These are phyloP conservation scores for Pelochelys cantorii DNA, from an alignment of 2,797 vertebrate species.

Conservation along the genomic window DNA sequence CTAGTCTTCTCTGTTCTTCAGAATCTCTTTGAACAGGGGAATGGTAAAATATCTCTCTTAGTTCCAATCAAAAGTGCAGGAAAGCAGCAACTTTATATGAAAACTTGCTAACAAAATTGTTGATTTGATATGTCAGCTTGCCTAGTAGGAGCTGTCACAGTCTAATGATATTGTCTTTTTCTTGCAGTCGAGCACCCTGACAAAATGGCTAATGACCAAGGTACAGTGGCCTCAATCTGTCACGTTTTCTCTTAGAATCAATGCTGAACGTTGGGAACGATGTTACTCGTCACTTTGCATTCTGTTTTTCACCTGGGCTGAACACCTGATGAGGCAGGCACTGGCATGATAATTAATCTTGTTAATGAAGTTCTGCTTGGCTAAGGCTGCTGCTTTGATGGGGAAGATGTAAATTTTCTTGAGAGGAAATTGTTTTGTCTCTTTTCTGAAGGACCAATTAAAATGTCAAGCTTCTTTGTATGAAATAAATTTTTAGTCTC, in stretches of 20 bases:
- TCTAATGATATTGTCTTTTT: constrained; percentile 71
- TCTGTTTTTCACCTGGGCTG: constrained; percentile 68
- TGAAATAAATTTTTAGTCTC: constrained; percentile 79
- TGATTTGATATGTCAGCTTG: constrained; percentile 17
- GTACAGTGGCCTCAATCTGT: constrained; percentile 74
- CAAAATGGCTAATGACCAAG: constrained; percentile 96
- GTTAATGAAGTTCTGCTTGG: constrained; percentile 81
- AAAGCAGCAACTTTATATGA: background rate
- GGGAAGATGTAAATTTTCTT: constrained; percentile 81
- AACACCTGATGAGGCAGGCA: constrained; percentile 70
- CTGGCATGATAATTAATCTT: constrained; percentile 76
- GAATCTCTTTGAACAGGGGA: background rate
- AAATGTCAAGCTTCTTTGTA: constrained; percentile 83
- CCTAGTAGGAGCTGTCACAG: constrained; percentile 20
- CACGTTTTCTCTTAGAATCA: constrained; percentile 13
- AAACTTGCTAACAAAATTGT: constrained; percentile 30
- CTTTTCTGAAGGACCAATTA: constrained; percentile 84
- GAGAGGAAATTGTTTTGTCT: constrained; percentile 85
- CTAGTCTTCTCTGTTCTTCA: background rate
- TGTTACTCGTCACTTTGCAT: constrained; percentile 29
- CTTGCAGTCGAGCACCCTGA: constrained; percentile 90
- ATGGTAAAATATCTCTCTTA: background rate
- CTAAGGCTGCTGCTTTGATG: constrained; percentile 73
- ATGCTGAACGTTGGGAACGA: background rate
- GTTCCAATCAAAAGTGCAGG: background rate